A percentile compares a stretch with the other conserved stretches of the same genome.
phyloP scores from a whole-genome alignment of 2,888 invertebrate genomes.

The Synergus gifuensis region DNA sequence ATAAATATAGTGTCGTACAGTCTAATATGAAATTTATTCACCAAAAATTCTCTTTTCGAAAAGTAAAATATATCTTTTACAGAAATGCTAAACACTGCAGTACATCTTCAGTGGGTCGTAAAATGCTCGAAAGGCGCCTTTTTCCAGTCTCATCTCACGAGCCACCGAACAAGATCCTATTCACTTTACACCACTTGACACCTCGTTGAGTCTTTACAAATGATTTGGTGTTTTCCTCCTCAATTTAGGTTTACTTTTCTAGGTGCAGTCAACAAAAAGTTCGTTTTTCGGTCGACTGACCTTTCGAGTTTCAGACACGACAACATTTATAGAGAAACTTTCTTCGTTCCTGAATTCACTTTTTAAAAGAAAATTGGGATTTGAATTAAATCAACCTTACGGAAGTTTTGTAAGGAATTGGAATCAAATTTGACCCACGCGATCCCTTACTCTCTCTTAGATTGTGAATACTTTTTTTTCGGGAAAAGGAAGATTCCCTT shows the following conservation, averaged over 20 bases:
- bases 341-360: background rate
- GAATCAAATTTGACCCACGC: too few relatives aligned
- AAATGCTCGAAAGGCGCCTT: background rate
- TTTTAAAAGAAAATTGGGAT: background rate
- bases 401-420: too few relatives aligned
- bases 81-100: too few relatives aligned
- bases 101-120: too few relatives aligned
- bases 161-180: background rate
- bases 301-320: background rate
- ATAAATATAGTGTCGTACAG: too few relatives aligned
- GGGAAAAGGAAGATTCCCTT: background rate
- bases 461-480: background rate
- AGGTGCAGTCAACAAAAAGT: background rate
- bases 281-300: background rate
- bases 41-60: too few relatives aligned
- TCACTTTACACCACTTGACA: background rate
- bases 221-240: slow-evolving; percentile 12
- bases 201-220: slow-evolving; percentile 11
- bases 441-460: too few relatives aligned
- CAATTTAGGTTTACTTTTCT: background rate
- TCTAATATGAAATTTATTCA: too few relatives aligned
- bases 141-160: background rate
- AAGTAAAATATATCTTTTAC: too few relatives aligned
- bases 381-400: background rate
- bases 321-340: background rate